These are phyloP conservation scores for Drosophila fuyamai DNA, from an alignment of 1,140 invertebrate species.

Conservation along the genomic window DNA sequence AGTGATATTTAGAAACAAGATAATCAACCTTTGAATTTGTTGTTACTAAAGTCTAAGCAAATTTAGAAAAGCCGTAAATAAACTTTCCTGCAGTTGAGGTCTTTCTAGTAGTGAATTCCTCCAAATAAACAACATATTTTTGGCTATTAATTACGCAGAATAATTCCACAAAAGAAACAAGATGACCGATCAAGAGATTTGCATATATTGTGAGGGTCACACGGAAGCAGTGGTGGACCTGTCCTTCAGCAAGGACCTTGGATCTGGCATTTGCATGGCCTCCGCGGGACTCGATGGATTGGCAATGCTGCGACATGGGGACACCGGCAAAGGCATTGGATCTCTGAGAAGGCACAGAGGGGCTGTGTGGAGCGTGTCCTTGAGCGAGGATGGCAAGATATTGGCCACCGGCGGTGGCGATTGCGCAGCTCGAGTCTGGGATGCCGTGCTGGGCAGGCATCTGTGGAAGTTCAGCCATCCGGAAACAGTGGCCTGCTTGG, in stretches of 20 bases:
- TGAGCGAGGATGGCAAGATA: conserved; percentile 93
- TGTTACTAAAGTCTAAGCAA: too few relatives aligned
- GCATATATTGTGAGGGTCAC: conserved; percentile 96
- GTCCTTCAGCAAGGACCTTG: conserved; percentile 95
- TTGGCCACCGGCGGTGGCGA: conserved; percentile 97
- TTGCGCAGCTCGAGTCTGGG: conserved; percentile 97
- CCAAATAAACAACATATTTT: too few relatives aligned
- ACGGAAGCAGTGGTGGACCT: conserved; percentile 97
- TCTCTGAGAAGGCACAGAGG: conserved; percentile 97
- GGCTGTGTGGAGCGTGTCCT: conserved; percentile 97
- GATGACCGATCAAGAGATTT: conserved; percentile 1
- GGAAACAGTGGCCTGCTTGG: conserved; percentile 97
- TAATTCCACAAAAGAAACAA: not conserved
- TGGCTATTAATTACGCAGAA: too few relatives aligned
- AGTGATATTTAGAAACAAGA: too few relatives aligned
- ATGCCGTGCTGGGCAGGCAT: conserved; percentile 94
- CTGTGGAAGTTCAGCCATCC: conserved; percentile 94
- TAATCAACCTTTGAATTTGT: too few relatives aligned
- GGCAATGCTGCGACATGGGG: conserved; percentile 97
- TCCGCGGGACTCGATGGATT: conserved; percentile 99
- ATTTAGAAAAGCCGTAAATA: too few relatives aligned
- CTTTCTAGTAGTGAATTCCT: too few relatives aligned
- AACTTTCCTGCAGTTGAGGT: too few relatives aligned
- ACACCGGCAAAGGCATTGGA: conserved; percentile 98
- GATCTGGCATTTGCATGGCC: conserved; percentile 92